Base-by-base conservation (phyloP, 2,797 vertebrate genomes). In the Decapterus maruadsi region DNA sequence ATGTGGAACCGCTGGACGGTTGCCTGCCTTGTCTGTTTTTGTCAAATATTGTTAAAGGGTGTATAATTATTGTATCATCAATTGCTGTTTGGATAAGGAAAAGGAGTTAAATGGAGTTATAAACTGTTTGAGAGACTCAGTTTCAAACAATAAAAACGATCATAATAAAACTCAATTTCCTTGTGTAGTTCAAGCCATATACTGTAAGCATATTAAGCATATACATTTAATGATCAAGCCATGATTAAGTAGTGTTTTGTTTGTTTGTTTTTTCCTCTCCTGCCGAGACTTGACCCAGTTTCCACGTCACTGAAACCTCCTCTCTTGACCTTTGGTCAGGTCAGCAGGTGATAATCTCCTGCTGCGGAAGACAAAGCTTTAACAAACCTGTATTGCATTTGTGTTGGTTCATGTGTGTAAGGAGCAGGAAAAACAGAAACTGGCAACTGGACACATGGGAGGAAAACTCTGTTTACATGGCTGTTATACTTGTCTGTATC, bases 241-340 rank as follows among this genome's bases (percentile, higher is more conserved):
- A 20, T n/a, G 22, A 4, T 70, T 12, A 17, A 29, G 8, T 38
- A 45, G 16, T 63, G 14, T 74, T 56, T 16, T 43, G 6, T 46
- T 46, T 46, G 17, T 46, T 46, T 46, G 45, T 50, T 20, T 50
- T 38, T 1, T 53, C 57, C 80, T 64, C 38, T 38, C 26, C 26
- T 65, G 29, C 63, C 42, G 54, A 46, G 60, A 74, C 71, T 82
- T 90, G 87, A 90, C 87, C 90, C 76, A 93, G 73, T 84, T 93
- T 72, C 65, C 46, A 19, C 11, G 19, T 38, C 46, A 63, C 46
- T 59, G 66, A 74, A 83, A 59, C 75, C 83, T 88, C 82, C 77
- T 82, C 64, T 81, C 26, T 53, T 90, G 78, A 91, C 72, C 80
- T 80, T 48, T 38, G 51, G 20, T 46, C 67, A 67, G 78, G 77